Percentiles rank a stretch among this genome's conserved stretches.
phyloP scores from a whole-genome alignment of 2,888 invertebrate genomes.

The Amiota communis region DNA sequence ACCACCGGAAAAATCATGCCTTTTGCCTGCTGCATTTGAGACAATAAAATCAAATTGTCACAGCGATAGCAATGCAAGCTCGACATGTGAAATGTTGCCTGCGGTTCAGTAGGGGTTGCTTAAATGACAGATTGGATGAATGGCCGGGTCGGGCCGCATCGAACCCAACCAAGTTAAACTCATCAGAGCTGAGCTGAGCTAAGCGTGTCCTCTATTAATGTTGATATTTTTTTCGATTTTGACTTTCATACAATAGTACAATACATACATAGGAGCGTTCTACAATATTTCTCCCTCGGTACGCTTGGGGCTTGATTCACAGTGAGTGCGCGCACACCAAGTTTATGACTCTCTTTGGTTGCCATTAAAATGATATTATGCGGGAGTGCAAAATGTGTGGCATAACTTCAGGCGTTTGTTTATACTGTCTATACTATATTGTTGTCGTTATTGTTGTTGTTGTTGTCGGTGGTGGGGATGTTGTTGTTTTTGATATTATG shows the following conservation, averaged over 20 bases:
- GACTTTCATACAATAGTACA: background rate
- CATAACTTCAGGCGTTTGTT: slow-evolving; percentile 12
- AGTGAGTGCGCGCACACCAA: background rate
- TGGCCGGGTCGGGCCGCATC: too few relatives aligned
- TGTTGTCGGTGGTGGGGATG: too few relatives aligned
- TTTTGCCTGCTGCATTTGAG: slow-evolving; percentile 13
- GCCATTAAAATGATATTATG: slow-evolving; percentile 19
- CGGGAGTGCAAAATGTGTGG: background rate
- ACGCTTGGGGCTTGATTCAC: slow-evolving; percentile 12
- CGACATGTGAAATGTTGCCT: too few relatives aligned
- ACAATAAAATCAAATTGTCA: slow-evolving; percentile 30
- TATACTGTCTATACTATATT: too few relatives aligned
- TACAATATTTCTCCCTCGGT: background rate
- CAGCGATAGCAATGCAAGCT: slow-evolving; percentile 9
- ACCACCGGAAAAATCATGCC: background rate
- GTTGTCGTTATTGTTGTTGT: too few relatives aligned
- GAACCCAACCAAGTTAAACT: too few relatives aligned
- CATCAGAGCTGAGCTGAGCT: too few relatives aligned
- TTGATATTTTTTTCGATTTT: background rate
- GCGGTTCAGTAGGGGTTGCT: too few relatives aligned
- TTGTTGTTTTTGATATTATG: too few relatives aligned
- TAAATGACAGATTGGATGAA: too few relatives aligned
- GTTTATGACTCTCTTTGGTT: slow-evolving; percentile 15
- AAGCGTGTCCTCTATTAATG: too few relatives aligned
- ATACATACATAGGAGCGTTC: background rate